Base-by-base conservation (phyloP, 2,797 vertebrate species). In the Oophaga sylvatica region DNA sequence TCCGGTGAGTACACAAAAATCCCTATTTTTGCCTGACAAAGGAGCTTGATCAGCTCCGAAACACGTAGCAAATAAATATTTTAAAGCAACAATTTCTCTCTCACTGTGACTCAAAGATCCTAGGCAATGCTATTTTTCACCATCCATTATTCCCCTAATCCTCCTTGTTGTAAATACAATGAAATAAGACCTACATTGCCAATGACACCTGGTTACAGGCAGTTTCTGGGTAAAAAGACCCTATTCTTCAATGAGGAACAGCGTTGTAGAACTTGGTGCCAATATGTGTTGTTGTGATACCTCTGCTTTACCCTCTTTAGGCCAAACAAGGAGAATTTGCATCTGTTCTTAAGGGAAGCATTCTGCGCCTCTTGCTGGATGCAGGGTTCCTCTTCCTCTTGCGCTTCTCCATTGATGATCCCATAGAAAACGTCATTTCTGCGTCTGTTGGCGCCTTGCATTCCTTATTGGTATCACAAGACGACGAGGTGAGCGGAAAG, bases 321-420 rank as follows among this genome's bases (percentile, higher is more conserved):
- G 97, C 97, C 0, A 95, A 91, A 84, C 93, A 94, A 76, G 97
- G 97, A 0, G 95, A 95, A 85, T 99, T 97, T 91, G 84, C 84
- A 26, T 93, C 95, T 0, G 92, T 79, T 0, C 90, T 99, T 83
- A 96, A 93, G 85, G 96, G 96, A 90, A 97, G 95, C 0, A 41
- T 99, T 86, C 87, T 95, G 83, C 92, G 91, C 45, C 95, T 97
- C 35, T 94, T 99, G 83, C 95, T 99, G 19, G 98, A 99, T 26
- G 97, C 98, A 1, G 98, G 98, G 11, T 96, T 99, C 90, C 94
- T 99, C 73, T 99, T 99, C 94, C 92, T 99, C 87, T 94, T 99
- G 67, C 97, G 98, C 87, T 99, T 97, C 91, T 96, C 97, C 0
- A 90, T 99, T 94, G 98, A 99, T 35, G 97, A 99, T 82, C 56